Base-by-base conservation (phyloP, 2,888 invertebrate species). In the Agrotis segetum region DNA sequence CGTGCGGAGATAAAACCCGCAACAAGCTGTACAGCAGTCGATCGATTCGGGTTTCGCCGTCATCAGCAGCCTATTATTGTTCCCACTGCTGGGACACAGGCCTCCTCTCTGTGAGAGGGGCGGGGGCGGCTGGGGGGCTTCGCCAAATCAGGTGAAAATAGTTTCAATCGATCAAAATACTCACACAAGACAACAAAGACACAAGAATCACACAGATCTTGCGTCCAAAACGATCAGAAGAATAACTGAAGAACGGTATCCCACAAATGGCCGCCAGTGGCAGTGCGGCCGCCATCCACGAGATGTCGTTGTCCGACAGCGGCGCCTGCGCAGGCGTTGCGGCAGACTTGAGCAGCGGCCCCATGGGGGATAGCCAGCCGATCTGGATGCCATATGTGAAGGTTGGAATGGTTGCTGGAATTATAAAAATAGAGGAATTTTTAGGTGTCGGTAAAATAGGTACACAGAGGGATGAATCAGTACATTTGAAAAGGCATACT, bases 281-380 rank as follows among this genome's bases (percentile, higher is more conserved):
- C 49, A 96, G 88, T n/a, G 96, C 90, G 0, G 96, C 95, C 1
- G 96, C 96, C 86, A 97, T 89, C 96, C 96, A 96, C 0, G 96
- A 92, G 52, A 96, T 88, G 77, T 93, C 93, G 72, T 85, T 88
- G 71, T 90, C 88, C 0, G 90, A 87, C 67, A 97, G 85, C 0
- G 94, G 92, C 46, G 79, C 76, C 0, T 84, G 83, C 19, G 95
- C 89, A 2, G 95, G 95, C 1, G 89, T 71, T 1, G 79, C 58
- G 0, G 81, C 63, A 0, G 95, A 93, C 79, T 94, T 91, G 68
- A 96, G 91, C 21, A 95, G 87, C 0, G 92, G 92, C 0, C 95
- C 91, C 87, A 95, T 96, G 0, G 96, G 96, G 0, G 97, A 96
- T 4, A 96, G 88, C 96, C 96, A 97, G 40, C 96, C 96, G 14